phyloP scores from a whole-genome alignment of 2,797 vertebrate species.

The Gymnodraco acuticeps region DNA sequence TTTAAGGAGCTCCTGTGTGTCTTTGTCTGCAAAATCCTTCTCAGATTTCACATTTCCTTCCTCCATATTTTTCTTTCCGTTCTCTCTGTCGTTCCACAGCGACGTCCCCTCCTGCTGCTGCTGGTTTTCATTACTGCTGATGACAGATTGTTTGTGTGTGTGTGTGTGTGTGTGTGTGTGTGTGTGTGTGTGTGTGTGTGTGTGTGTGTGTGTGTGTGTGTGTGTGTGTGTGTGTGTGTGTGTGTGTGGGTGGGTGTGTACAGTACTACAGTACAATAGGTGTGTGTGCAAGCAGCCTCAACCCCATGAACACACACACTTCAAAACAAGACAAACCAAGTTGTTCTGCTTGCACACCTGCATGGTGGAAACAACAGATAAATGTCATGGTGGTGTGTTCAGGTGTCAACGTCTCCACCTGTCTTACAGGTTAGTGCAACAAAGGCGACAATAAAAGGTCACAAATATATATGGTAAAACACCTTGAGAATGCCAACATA shows the following conservation, averaged over 20 bases:
- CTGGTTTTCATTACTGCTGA: conserved; percentile 58
- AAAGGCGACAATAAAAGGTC: background rate
- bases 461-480: background rate
- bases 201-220: no score
- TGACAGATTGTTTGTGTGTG: conserved; percentile 7
- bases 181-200: no score
- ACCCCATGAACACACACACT: background rate
- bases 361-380: background rate
- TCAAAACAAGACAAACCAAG: background rate
- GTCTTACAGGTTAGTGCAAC: background rate
- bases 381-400: background rate
- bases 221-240: no score
- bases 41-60: conserved; percentile 13
- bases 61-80: conserved; percentile 37
- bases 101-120: conserved; percentile 40
- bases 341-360: background rate
- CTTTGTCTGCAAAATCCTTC: background rate
- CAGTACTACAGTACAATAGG: background rate
- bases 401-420: background rate
- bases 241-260: background rate
- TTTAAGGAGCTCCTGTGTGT: background rate
- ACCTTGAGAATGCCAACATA: background rate
- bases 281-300: background rate
- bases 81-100: conserved; percentile 28
- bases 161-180: background rate